Conservation (phyloP, 2,797 vertebrate genomes). For the Manis pentadactyla region DNA sequence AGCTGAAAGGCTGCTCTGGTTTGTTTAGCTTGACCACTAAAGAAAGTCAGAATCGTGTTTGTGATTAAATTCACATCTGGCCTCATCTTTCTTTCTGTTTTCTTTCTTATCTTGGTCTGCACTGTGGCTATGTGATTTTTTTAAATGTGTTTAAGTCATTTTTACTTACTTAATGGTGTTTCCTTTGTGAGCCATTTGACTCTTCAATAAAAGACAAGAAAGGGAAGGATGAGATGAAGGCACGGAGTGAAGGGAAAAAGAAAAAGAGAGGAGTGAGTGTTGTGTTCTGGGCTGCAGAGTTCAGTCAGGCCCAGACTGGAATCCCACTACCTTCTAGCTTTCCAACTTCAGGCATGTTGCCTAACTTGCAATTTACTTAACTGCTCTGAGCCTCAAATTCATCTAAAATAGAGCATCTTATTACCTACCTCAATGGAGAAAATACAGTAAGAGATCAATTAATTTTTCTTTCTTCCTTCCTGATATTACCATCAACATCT, state of each 20-base stretch:
- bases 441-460: background rate
- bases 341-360: background rate
- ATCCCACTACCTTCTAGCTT: background rate
- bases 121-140: background rate
- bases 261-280: background rate
- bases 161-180: background rate
- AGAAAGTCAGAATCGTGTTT: background rate
- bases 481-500: background rate
- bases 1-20: background rate
- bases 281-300: background rate
- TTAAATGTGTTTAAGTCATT: background rate
- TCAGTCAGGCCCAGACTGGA: background rate
- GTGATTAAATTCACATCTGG: background rate
- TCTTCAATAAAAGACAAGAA: background rate
- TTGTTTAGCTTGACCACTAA: background rate
- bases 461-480: background rate
- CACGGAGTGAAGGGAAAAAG: background rate
- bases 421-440: background rate
- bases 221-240: background rate
- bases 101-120: background rate
- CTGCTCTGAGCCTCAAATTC: background rate
- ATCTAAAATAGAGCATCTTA: background rate
- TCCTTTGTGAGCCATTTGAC: slow-evolving; percentile 12
- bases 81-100: background rate
- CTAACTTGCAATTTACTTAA: background rate